These are phyloP conservation scores for Beroe ovata DNA, from an alignment of 37 sponge, comb jelly and placozoan species.

Conservation along the genomic window DNA sequence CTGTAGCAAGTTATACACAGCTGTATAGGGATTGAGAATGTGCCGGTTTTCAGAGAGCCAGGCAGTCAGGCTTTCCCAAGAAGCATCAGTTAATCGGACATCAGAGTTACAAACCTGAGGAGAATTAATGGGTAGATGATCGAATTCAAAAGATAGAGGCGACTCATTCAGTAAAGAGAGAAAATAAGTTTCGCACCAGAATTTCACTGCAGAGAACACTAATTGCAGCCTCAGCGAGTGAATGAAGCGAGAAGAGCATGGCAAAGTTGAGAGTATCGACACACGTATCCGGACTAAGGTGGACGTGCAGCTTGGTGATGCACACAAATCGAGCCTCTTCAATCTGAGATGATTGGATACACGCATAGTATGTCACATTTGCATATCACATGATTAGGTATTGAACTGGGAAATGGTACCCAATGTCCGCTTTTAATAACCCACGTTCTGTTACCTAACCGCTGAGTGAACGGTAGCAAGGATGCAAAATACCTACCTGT, in stretches of 20 bases:
- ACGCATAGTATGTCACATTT: too few relatives aligned
- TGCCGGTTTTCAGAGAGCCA: neutral
- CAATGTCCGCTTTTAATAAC: too few relatives aligned
- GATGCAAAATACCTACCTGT: too few relatives aligned
- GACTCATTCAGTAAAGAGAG: too few relatives aligned
- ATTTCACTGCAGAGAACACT: constrained; percentile 6
- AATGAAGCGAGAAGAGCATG: constrained; percentile 27
- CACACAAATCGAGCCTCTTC: constrained; percentile 38
- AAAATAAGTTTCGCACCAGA: constrained; percentile 10
- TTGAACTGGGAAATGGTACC: too few relatives aligned
- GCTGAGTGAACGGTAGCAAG: too few relatives aligned
- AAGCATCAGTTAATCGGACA: neutral
- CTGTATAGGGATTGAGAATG: constrained; percentile 30
- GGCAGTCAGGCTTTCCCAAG: neutral
- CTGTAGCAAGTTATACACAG: constrained; percentile 29
- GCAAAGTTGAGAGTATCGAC: constrained; percentile 48
- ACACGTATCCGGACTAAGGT: constrained; percentile 53
- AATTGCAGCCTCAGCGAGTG: constrained; percentile 53
- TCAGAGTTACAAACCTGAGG: neutral
- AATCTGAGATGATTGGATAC: constrained; percentile 8
- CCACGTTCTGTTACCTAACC: too few relatives aligned
- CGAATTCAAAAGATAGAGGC: too few relatives aligned
- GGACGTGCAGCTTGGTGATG: constrained; percentile 49
- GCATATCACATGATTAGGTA: too few relatives aligned
- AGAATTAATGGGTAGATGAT: too few relatives aligned